phyloP scores from a whole-genome alignment of 2,113 vertebrate species.

The Pseudopipra pipra region DNA sequence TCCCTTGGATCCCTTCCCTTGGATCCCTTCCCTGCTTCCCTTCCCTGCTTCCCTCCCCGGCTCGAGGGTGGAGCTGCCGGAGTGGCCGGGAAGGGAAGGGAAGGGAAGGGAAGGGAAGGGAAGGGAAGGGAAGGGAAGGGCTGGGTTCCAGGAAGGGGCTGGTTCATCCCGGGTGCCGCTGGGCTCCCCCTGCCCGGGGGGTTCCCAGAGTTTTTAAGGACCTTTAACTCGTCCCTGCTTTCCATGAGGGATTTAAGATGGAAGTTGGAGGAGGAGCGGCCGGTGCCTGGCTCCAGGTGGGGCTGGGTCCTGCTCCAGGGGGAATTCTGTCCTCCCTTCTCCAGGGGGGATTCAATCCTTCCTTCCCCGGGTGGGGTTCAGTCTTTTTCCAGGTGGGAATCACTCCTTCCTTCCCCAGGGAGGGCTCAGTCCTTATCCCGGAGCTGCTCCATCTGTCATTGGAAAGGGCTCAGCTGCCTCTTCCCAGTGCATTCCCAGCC shows the following conservation, averaged over 20 bases:
- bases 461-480: background rate
- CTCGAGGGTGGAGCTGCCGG: background rate
- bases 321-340: background rate
- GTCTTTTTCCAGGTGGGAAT: background rate
- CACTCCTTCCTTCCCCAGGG: background rate
- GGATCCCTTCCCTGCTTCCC: too few relatives aligned
- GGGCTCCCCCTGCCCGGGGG: rapidly evolving
- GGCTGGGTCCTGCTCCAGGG: background rate
- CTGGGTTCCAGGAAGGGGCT: background rate
- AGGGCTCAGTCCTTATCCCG: background rate
- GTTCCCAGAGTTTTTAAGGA: rapidly evolving
- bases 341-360: background rate
- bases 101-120: background rate
- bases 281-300: background rate
- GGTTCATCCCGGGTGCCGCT: background rate
- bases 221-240: rapidly evolving
- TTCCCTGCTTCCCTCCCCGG: background rate
- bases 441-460: background rate
- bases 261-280: background rate
- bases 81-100: background rate
- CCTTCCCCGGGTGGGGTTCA: background rate
- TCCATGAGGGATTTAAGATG: rapidly evolving
- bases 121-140: background rate
- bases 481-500: background rate
- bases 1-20: too few relatives aligned